Conservation (phyloP, 2,113 vertebrate genomes). For the Neotoma lepida region DNA sequence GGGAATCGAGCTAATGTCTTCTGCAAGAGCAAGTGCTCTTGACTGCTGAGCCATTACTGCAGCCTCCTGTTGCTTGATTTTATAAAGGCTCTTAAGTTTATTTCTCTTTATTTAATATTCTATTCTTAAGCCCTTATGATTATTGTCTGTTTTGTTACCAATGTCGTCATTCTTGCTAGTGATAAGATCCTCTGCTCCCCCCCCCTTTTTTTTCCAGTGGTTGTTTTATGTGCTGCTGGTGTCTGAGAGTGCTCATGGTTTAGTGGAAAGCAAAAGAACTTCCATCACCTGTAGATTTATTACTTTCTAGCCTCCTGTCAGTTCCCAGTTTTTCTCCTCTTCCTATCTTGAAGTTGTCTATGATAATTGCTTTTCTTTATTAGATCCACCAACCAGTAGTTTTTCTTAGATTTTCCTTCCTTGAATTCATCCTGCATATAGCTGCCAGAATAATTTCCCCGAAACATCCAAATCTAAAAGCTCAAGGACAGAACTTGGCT, state of each 20-base stretch:
- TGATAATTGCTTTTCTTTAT: background rate
- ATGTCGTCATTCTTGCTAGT: background rate
- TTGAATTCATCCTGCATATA: background rate
- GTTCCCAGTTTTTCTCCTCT: background rate
- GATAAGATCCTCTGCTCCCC: background rate
- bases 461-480: background rate
- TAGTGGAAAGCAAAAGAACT: background rate
- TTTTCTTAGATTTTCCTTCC: slow-evolving; percentile 34
- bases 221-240: background rate
- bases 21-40: background rate
- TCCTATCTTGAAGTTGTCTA: slow-evolving; percentile 28
- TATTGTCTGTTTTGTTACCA: background rate
- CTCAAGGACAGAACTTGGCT: background rate
- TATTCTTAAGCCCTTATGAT: background rate
- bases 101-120: background rate
- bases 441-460: slow-evolving; percentile 33
- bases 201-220: background rate
- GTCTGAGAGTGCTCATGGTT: background rate
- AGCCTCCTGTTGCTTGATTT: background rate
- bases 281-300: slow-evolving; percentile 36
- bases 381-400: background rate
- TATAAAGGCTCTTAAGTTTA: background rate
- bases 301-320: background rate
- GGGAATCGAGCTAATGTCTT: background rate
- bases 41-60: background rate